Evolutionary conservation across 1,140 invertebrate genomes (phyloP), one percentile per base, ranked within the genome.

Genomic region (Drosophila nigrodunni): DNA sequence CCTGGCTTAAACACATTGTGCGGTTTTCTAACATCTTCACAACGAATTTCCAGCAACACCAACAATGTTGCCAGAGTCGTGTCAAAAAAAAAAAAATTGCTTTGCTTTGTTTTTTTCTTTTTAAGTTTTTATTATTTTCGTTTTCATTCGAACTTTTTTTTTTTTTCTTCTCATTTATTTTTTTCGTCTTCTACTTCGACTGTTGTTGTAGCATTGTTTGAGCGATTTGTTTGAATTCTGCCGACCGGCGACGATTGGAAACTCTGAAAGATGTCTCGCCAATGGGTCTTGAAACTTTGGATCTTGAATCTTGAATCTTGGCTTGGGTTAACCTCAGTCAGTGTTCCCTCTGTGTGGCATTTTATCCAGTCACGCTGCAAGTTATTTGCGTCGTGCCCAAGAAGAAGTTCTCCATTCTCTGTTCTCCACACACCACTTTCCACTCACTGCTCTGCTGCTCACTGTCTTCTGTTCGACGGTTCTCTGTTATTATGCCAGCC

Each of bases 291-390:
- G 69, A 21, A 6, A 8, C 60, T 69, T 65, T 61, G 55, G 64
- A 35, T 76, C 65, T 70, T 58, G 74, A 15, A 49, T 54, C 60
- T 66, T 69, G 39, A 34, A 44, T 15, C 41, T 54, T 35, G n/a
- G 49, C 6, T 39, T 64, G 25, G 41, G 18, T 30, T 30, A 30
- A 30, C 25, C 49, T n/a, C 18, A 11, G 30, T 37, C 18, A 11
- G 30, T 37, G 34, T 9, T 30, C 13, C 15, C 21, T 76, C 39
- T 81, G 81, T 86, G 75, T 65, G 67, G 49, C 55, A 52, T 70
- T 87, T 88, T 88, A 80, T 78, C 85, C 83, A 88, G 83, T 88
- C 83, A 88, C 83, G 83, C 80, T 89, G 83, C 85, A 88, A 87
- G 83, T 87, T 87, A 87, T 87, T 87, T 88, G 83, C 83, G 83